Conservation (phyloP, 2,888 invertebrate species). For the Sarcophaga carnaria region DNA sequence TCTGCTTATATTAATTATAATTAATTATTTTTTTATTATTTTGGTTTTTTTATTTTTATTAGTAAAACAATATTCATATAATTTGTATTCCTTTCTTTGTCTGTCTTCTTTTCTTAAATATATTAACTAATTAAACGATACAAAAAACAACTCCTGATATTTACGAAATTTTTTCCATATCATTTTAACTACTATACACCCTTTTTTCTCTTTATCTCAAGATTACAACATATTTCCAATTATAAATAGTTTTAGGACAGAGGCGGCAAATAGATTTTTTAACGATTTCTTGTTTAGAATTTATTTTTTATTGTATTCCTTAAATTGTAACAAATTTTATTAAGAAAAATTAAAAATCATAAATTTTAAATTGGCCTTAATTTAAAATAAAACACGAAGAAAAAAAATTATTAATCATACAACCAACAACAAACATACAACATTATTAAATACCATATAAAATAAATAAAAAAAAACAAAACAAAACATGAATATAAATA, state of each 20-base stretch:
- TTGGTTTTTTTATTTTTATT: no score
- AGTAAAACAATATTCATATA: no score
- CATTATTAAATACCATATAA: slow-evolving; percentile 55
- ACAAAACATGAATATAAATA: slow-evolving; percentile 13
- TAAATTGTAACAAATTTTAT: slow-evolving; percentile 16
- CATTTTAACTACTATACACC: neutral
- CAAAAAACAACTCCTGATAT: no score
- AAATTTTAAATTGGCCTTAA: slow-evolving; percentile 64
- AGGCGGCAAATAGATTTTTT: neutral
- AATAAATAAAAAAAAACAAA: slow-evolving; percentile 28
- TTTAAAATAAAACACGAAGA: slow-evolving; percentile 38
- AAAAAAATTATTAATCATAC: neutral
- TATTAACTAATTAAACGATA: no score
- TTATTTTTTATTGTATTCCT: slow-evolving; percentile 2
- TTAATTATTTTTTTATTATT: no score
- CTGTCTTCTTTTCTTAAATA: no score
- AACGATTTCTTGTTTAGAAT: no score
- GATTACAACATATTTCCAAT: no score
- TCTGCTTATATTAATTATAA: neutral
- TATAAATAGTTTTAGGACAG: neutral
- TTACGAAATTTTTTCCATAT: slow-evolving; percentile 11
- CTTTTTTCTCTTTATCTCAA: no score
- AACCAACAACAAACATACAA: slow-evolving; percentile 48
- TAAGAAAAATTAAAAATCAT: slow-evolving; percentile 9
- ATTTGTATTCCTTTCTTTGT: no score